These are phyloP conservation scores for Drosophila atripex DNA, from an alignment of 2,888 invertebrate genomes.

Conservation along the genomic window DNA sequence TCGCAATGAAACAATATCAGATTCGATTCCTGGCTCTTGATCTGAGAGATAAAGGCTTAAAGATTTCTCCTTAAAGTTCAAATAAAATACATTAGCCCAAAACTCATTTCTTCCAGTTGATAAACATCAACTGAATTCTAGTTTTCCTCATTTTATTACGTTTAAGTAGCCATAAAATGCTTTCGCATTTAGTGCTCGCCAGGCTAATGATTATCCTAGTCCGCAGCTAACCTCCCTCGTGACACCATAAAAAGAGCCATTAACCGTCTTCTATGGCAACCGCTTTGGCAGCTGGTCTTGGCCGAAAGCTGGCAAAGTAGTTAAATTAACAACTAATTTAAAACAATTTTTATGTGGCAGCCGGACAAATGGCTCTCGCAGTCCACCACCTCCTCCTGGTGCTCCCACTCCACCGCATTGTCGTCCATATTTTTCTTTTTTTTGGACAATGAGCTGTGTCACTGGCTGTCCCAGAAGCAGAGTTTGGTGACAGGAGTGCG, in stretches of 20 bases:
- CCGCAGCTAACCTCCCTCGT: slow-evolving; percentile 20
- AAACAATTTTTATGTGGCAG: slow-evolving; percentile 67
- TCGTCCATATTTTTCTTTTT: neutral
- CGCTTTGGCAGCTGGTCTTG: slow-evolving; percentile 24
- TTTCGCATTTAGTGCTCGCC: slow-evolving; percentile 21
- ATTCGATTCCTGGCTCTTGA: no score
- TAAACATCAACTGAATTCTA: neutral
- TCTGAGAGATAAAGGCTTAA: no score
- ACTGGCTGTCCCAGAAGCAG: slow-evolving; percentile 27
- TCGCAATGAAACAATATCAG: no score
- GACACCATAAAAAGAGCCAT: slow-evolving; percentile 38
- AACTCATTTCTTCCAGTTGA: neutral
- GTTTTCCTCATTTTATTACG: neutral
- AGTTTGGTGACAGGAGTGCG: slow-evolving; percentile 11
- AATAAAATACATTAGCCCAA: neutral
- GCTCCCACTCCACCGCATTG: neutral
- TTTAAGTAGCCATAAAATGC: slow-evolving; percentile 12
- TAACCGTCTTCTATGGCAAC: slow-evolving; percentile 29
- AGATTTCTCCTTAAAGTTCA: neutral
- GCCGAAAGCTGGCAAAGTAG: slow-evolving; percentile 32
- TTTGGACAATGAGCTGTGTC: slow-evolving; percentile 65
- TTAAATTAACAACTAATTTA: slow-evolving; percentile 71
- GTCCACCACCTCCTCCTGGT: neutral
- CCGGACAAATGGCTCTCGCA: slow-evolving; percentile 54
- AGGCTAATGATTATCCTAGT: slow-evolving; percentile 29